A percentile compares a stretch with the other conserved stretches of the same genome.
phyloP scores from a whole-genome alignment of 1,140 invertebrate species.

The Polypedilum pembai region DNA sequence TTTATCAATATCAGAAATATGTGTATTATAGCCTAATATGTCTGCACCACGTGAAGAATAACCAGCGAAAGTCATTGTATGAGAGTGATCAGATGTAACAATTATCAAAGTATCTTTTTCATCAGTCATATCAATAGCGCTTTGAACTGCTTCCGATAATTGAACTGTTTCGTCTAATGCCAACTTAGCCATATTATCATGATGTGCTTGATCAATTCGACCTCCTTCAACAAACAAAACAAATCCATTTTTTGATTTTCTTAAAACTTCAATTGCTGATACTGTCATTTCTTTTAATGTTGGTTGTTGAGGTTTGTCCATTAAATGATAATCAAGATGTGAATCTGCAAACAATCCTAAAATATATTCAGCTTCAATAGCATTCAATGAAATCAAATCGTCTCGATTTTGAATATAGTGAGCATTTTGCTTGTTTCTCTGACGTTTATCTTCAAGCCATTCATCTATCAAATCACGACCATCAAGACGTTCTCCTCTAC shows the following conservation, averaged over 20 bases:
- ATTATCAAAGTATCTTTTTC: constrained; percentile 66
- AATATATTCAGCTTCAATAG: constrained; percentile 48
- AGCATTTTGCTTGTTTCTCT: constrained; percentile 48
- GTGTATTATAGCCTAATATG: constrained; percentile 50
- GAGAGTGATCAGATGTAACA: constrained; percentile 68
- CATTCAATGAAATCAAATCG: constrained; percentile 37
- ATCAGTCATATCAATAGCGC: constrained; percentile 58
- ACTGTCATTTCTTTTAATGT: constrained; percentile 76
- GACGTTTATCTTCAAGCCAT: constrained; percentile 37
- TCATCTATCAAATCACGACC: constrained; percentile 24
- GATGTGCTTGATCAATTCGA: constrained; percentile 77
- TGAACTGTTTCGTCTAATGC: constrained; percentile 72
- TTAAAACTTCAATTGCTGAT: constrained; percentile 68
- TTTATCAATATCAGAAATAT: constrained; percentile 48
- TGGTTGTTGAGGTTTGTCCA: constrained; percentile 49
- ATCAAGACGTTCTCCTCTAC: not conserved
- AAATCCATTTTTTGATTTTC: constrained; percentile 71
- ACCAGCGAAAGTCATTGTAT: constrained; percentile 59
- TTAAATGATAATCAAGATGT: constrained; percentile 49
- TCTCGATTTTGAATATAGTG: constrained; percentile 46
- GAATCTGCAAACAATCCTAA: constrained; percentile 46
- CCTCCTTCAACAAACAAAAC: constrained; percentile 86
- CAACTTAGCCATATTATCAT: constrained; percentile 66
- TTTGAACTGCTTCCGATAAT: constrained; percentile 62
- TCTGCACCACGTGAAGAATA: constrained; percentile 62